A percentile compares a stretch with the other conserved stretches of the same genome.
phyloP scores from a whole-genome alignment of 2,888 invertebrate species.

The Chouioia cunea region DNA sequence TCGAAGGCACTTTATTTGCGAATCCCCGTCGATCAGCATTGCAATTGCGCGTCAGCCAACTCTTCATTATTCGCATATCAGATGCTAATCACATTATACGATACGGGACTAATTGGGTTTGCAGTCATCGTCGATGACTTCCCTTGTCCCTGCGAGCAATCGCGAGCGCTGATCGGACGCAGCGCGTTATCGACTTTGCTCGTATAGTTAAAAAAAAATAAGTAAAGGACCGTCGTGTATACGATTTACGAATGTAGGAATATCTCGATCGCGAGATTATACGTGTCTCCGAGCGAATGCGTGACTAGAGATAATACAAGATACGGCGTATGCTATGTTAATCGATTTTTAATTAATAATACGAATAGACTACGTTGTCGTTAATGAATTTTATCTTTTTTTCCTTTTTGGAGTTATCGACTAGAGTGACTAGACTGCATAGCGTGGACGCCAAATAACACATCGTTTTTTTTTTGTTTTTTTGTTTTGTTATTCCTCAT shows the following conservation, averaged over 20 bases:
- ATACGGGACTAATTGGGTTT: too few relatives aligned
- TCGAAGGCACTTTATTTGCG: conserved; percentile 35
- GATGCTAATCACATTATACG: too few relatives aligned
- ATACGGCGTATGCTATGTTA: too few relatives aligned
- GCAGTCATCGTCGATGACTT: too few relatives aligned
- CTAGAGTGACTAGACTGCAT: conserved; percentile 67
- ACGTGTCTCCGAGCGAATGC: conserved; percentile 51
- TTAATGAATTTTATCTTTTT: too few relatives aligned
- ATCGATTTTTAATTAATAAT: too few relatives aligned
- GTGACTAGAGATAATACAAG: conserved; percentile 57
- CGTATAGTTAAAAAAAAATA: too few relatives aligned
- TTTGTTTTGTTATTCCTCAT: conserved; percentile 41
- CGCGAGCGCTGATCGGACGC: too few relatives aligned
- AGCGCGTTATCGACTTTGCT: too few relatives aligned
- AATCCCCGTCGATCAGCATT: conserved; percentile 16
- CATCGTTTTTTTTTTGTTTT: conserved; percentile 15
- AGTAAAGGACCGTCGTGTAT: too few relatives aligned
- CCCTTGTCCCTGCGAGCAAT: too few relatives aligned
- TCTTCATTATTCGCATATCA: not conserved
- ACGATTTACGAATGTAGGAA: not conserved
- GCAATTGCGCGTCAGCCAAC: not conserved
- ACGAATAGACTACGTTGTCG: too few relatives aligned
- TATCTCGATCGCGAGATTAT: conserved; percentile 16
- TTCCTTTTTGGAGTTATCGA: conserved; percentile 54
- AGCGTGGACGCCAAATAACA: conserved; percentile 62